Base-by-base conservation (phyloP, 2,797 vertebrate species). In the Sebastes aleutianus region DNA sequence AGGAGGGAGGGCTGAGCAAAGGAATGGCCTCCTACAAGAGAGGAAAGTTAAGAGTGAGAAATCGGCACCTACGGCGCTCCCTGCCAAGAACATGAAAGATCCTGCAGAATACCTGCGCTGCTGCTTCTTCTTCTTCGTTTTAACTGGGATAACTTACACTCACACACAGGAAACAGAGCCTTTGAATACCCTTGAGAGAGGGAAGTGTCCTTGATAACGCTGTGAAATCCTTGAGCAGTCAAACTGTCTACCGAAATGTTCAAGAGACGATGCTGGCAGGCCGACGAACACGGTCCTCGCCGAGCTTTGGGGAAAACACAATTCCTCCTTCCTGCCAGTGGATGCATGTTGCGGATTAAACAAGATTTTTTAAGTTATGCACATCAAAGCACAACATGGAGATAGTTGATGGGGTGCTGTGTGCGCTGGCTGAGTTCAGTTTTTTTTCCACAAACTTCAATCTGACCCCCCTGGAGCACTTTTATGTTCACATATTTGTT, bases 151-250 rank as follows among this genome's bases (percentile, higher is more conserved):
- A 56, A 57, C 62, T 76, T 50, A 74, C 74, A 86, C 74, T 74
- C 29, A 76, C 18, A 39, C 32, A 74, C n/a, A 73, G 4, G 47
- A 74, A 74, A 64, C 68, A 78, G 39, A 64, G 64, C 84, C 85
- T 84, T 84, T 81, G 88, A 86, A 90, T 85, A 89, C 77, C 66
- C 77, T 71, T 39, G 59, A 58, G 76, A 91, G 84, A 77, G 57
- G 16, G 7, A 81, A 71, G 74, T 70, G 85, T 84, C 87, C 87
- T 89, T 84, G 84, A 89, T 72, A 78, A 80, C 68, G 22, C 71
- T 63, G 50, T 61, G 70, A 81, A 78, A 77, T 85, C 84, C 74
- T 83, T 78, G 65, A 82, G 81, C 57, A 79, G 82, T 88, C 70
- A 81, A 83, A 77, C 47, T 58, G 81, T 85, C 82, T n/a, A 61